Evolutionary conservation across 1,140 invertebrate species (phyloP).

Genomic region (Argopecten irradians): DNA sequence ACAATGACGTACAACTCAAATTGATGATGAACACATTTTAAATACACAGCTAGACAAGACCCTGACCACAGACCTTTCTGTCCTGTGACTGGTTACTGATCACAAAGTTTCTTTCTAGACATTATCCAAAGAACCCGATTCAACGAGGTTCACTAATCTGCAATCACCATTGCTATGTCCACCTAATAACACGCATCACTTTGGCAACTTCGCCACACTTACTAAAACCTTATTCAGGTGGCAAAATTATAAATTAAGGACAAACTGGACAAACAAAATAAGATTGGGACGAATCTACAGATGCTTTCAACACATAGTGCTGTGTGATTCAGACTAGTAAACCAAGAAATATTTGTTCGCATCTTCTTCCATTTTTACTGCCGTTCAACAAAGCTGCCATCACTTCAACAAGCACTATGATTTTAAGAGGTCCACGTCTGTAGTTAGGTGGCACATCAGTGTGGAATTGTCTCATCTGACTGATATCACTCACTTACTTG

Average conservation of each 20-base stretch:
- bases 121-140: background rate
- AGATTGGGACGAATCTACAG: background rate
- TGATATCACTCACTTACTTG: background rate
- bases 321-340: background rate
- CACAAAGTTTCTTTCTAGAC: background rate
- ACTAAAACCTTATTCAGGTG: slow-evolving; percentile 13
- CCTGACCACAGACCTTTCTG: background rate
- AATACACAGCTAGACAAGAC: background rate
- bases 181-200: background rate
- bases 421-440: background rate
- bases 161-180: background rate
- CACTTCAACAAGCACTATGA: background rate
- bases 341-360: background rate
- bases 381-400: background rate
- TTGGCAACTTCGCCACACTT: slow-evolving; percentile 14
- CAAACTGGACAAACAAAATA: slow-evolving; percentile 11
- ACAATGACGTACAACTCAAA: background rate
- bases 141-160: background rate
- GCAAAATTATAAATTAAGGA: background rate
- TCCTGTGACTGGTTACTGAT: background rate
- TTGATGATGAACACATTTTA: slow-evolving; percentile 17
- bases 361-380: background rate
- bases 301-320: background rate
- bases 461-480: background rate
- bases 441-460: background rate